Base-by-base conservation (phyloP, 1,140 invertebrate species). In the Papilio aristodemus region DNA sequence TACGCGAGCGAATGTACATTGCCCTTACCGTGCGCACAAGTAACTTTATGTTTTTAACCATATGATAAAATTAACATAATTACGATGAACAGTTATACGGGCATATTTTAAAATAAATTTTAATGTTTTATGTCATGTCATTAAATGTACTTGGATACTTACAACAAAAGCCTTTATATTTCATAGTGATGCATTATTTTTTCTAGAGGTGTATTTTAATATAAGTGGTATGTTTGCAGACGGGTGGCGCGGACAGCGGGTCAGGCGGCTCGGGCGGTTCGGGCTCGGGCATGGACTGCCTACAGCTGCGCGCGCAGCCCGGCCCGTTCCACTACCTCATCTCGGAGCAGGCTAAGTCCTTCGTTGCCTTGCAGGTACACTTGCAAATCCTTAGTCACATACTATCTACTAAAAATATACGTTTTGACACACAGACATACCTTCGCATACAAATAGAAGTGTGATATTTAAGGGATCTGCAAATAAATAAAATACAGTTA, bases 271-370 rank as follows among this genome's bases (percentile, higher is more conserved):
- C 91, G 71, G 92, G 92, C 80, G 93, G 92, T 70, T 92, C 92
- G 90, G 95, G 92, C 71, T 92, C 92, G 90, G 95, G 94, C 87
- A 95, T 95, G 94, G 95, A 95, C 88, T 95, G 95, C 87, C 92
- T 95, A 90, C 94, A 94, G 77, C 89, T 95, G 75, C 94, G 94
- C 73, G 93, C 93, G 38, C 90, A 93, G 84, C 89, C 91, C 74
- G 86, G 91, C 75, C 95, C 95, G 13, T 95, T 96, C 86, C 95
- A 96, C 81, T 96, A 95, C 87, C 93, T 96, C 86, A 95, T 96
- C 85, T 95, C 93, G 91, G 95, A 96, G 91, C 95, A 96, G 91
- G 95, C 95, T 78, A 96, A 96, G 90, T 96, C 95, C 43, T 89
- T 96, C 84, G 94, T 96, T 67, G 95, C 95, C 50, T 92, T 96